phyloP scores from a whole-genome alignment of 2,113 vertebrate genomes.

The Ceyx cyanopectus region DNA sequence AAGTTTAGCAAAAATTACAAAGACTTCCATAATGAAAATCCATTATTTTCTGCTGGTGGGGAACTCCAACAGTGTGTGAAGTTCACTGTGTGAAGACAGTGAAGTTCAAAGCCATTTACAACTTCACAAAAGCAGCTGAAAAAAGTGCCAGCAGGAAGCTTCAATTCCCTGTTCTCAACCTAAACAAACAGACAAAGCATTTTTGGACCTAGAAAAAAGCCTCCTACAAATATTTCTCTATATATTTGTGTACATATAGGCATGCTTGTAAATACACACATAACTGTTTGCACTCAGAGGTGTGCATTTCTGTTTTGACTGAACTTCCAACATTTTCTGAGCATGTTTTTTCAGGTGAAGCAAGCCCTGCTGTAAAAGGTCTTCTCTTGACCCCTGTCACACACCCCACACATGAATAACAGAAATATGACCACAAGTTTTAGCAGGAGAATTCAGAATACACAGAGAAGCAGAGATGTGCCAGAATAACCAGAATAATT shows the following conservation, averaged over 20 bases:
- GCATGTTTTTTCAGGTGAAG: background rate
- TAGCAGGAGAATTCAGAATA: background rate
- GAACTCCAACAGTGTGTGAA: background rate
- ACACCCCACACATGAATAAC: background rate
- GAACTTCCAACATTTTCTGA: background rate
- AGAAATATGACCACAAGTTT: background rate
- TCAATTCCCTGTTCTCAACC: background rate
- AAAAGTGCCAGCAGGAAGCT: background rate
- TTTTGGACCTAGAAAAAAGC: background rate
- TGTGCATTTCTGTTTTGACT: background rate
- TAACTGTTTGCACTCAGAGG: rapidly evolving
- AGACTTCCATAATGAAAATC: background rate
- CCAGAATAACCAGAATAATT: background rate
- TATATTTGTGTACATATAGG: too few relatives aligned
- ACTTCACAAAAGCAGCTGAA: background rate
- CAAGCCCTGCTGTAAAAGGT: background rate
- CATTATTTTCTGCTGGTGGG: background rate
- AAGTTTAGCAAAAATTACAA: background rate
- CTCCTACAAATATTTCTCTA: background rate
- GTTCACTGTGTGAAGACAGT: background rate
- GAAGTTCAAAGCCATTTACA: background rate
- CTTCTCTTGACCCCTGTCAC: background rate
- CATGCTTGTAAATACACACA: background rate
- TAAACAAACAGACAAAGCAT: background rate
- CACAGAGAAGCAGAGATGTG: background rate